These are phyloP conservation scores for Linepithema humile DNA, from an alignment of 1,140 invertebrate genomes.

Conservation along the genomic window DNA sequence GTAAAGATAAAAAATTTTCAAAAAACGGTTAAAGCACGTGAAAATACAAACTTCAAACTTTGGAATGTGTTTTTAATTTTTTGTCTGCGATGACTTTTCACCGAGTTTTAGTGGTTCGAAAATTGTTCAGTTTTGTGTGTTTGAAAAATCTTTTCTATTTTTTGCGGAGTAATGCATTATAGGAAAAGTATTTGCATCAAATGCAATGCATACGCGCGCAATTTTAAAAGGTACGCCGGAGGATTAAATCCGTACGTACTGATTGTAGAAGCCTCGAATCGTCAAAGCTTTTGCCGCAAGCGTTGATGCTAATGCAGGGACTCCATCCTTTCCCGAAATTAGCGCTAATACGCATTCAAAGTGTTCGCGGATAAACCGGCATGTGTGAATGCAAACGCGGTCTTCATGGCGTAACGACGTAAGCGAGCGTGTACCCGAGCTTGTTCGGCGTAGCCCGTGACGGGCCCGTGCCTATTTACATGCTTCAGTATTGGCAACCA, in stretches of 20 bases:
- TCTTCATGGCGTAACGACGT: slow-evolving; percentile 64
- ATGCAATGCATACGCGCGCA: background rate
- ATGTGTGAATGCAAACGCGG: slow-evolving; percentile 58
- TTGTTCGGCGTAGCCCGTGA: slow-evolving; percentile 49
- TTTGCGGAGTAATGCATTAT: no score
- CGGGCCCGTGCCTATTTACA: slow-evolving; percentile 70
- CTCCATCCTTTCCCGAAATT: slow-evolving; percentile 49
- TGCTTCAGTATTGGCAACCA: slow-evolving; percentile 68
- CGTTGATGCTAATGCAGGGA: slow-evolving; percentile 62
- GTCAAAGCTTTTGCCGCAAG: background rate
- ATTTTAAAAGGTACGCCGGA: background rate
- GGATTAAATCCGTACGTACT: background rate
- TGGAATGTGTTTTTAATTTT: no score
- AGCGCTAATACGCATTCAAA: slow-evolving; percentile 62
- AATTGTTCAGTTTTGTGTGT: no score
- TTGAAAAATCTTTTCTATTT: no score
- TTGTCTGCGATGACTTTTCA: no score
- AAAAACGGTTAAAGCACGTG: no score
- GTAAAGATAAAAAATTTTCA: no score
- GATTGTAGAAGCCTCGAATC: slow-evolving; percentile 11
- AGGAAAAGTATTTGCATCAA: no score
- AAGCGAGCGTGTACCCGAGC: slow-evolving; percentile 55
- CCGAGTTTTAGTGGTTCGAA: no score
- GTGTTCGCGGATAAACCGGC: slow-evolving; percentile 57
- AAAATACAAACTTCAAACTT: no score